A percentile compares a stretch with the other conserved stretches of the same genome.
phyloP scores from a whole-genome alignment of 2,113 vertebrate species.

The Nansenia antarctica region DNA sequence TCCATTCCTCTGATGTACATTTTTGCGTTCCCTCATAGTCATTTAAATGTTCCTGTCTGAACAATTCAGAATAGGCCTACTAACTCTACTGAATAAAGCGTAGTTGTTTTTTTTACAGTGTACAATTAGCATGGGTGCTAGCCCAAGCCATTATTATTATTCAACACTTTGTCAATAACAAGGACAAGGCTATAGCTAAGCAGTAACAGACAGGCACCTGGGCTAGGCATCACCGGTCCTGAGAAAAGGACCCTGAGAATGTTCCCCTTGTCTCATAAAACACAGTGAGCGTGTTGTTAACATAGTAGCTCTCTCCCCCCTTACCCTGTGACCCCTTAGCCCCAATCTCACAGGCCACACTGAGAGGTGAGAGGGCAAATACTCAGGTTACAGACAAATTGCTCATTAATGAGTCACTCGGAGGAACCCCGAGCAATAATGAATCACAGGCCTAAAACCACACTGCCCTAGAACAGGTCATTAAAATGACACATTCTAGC shows the following conservation, averaged over 20 bases:
- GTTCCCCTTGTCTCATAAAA: background rate
- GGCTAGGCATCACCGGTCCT: too few species aligned
- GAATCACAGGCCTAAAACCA: background rate
- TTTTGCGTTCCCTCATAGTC: too few species aligned
- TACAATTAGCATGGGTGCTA: too few species aligned
- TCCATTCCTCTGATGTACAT: too few species aligned
- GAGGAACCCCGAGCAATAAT: background rate
- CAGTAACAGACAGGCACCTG: background rate
- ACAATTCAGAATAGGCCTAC: too few species aligned
- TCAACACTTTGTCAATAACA: too few species aligned
- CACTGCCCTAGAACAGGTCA: background rate
- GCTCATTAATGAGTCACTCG: background rate
- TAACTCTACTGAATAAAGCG: too few species aligned
- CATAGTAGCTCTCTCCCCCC: background rate
- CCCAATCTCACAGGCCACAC: slow-evolving; percentile 2
- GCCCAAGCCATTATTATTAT: too few species aligned
- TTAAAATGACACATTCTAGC: too few species aligned
- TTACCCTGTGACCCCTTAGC: background rate
- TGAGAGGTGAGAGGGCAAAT: background rate
- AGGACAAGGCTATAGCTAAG: too few species aligned
- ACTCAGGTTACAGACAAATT: background rate
- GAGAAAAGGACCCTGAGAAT: background rate
- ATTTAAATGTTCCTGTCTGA: too few species aligned
- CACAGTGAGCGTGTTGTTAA: background rate
- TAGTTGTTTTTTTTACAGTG: too few species aligned